Percentiles rank a stretch among this genome's conserved stretches.
Evolutionary conservation across 2,888 invertebrate species (phyloP).

Genomic region (Melikaiella ostensackeni): DNA sequence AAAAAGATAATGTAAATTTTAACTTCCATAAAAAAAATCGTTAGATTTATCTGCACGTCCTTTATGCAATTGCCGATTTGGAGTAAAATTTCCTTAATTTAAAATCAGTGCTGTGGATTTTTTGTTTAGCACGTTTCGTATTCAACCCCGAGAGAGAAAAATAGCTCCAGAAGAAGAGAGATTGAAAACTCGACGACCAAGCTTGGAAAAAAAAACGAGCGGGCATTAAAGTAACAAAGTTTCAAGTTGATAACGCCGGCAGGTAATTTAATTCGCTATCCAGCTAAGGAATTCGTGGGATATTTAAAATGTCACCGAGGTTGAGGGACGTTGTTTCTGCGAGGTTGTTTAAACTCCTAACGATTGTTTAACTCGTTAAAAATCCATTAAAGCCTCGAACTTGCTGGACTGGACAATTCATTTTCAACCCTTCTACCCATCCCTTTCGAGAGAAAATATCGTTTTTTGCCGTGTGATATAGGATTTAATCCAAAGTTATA

Average conservation of each 20-base stretch:
- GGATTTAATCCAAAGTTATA: conserved; percentile 57
- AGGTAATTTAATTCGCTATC: conserved; percentile 47
- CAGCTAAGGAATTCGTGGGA: conserved; percentile 39
- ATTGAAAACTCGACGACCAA: conserved; percentile 37
- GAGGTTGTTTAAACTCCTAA: conserved; percentile 68
- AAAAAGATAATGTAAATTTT: too few species aligned
- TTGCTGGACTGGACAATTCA: conserved; percentile 58
- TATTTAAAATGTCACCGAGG: conserved; percentile 45
- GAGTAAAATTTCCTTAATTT: conserved; percentile 4
- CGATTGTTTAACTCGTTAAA: conserved; percentile 73
- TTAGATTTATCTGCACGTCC: not conserved
- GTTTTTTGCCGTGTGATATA: conserved; percentile 41
- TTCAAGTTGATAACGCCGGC: conserved; percentile 46
- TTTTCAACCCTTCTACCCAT: conserved; percentile 43
- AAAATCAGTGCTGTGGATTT: conserved; percentile 17
- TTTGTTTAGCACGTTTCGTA: conserved; percentile 39
- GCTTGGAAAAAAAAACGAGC: not conserved
- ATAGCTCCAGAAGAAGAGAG: conserved; percentile 23
- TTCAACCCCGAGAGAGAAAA: conserved; percentile 31
- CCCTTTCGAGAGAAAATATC: conserved; percentile 43
- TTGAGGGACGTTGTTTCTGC: conserved; percentile 4
- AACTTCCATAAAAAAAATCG: too few species aligned
- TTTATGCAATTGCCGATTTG: not conserved
- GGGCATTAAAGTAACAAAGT: conserved; percentile 35
- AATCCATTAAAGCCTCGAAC: conserved; percentile 65